Evolutionary conservation across 1,140 invertebrate genomes (phyloP).

Genomic region (Fopius arisanus): DNA sequence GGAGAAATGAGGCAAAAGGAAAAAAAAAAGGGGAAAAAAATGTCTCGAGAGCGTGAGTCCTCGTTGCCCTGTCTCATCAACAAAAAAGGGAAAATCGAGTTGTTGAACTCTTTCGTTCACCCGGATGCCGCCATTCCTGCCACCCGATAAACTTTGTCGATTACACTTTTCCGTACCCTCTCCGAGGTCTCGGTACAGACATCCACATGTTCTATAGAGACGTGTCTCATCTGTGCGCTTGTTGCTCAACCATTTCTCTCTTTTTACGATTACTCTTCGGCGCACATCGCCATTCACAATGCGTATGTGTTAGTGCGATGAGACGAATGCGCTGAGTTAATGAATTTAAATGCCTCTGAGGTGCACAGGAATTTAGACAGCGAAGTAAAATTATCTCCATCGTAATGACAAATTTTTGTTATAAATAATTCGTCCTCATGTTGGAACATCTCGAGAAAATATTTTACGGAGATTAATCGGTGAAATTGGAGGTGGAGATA

Average conservation of each 20-base stretch:
- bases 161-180: slow-evolving; percentile 54
- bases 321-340: neutral
- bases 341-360: neutral
- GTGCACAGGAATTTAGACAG: no score
- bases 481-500: neutral
- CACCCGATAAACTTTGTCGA: slow-evolving; percentile 59
- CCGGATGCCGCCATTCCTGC: slow-evolving; percentile 39
- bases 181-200: slow-evolving; percentile 2
- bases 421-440: no score
- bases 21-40: slow-evolving; percentile 17
- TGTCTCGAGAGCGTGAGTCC: slow-evolving; percentile 24
- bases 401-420: no score
- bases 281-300: neutral
- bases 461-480: neutral
- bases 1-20: slow-evolving; percentile 35
- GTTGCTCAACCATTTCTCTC: neutral
- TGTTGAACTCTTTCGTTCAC: neutral
- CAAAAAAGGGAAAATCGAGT: neutral
- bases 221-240: neutral
- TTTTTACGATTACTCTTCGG: slow-evolving; percentile 10
- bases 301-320: neutral
- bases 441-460: neutral
- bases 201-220: no score
- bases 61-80: slow-evolving; percentile 10
- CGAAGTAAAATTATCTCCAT: no score